Conservation (phyloP, 2,888 invertebrate genomes). For the Acleris literana region DNA sequence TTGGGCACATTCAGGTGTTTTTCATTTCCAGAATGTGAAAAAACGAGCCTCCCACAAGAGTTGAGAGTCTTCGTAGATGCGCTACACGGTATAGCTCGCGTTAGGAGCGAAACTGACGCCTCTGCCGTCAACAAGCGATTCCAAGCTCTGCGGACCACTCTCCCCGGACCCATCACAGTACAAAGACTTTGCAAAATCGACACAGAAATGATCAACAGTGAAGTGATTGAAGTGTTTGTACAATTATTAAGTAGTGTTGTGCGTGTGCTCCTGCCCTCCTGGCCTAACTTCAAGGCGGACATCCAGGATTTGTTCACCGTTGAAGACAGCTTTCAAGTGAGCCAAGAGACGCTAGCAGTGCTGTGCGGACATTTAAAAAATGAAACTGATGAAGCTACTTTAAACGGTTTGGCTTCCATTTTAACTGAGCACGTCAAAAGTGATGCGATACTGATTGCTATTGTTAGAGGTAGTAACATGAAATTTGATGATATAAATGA, state of each 20-base stretch:
- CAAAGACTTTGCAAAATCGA: constrained; percentile 86
- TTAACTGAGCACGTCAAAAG: constrained; percentile 79
- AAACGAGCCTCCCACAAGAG: constrained; percentile 44
- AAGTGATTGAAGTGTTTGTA: constrained; percentile 75
- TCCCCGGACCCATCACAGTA: constrained; percentile 86
- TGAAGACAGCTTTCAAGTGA: constrained; percentile 78
- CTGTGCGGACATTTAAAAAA: constrained; percentile 77
- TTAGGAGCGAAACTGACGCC: constrained; percentile 63
- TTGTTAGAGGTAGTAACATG: constrained; percentile 65
- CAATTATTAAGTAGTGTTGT: constrained; percentile 78
- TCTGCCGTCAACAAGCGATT: constrained; percentile 48
- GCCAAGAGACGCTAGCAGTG: constrained; percentile 73
- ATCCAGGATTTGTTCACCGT: constrained; percentile 76
- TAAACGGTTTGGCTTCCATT: constrained; percentile 67
- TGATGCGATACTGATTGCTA: constrained; percentile 81
- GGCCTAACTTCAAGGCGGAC: constrained; percentile 80
- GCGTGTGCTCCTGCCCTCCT: constrained; percentile 79
- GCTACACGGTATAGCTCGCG: constrained; percentile 53
- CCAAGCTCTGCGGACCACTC: constrained; percentile 43
- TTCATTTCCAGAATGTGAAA: constrained; percentile 63
- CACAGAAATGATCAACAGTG: constrained; percentile 45
- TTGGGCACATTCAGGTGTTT: constrained; percentile 80
- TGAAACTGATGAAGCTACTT: constrained; percentile 54
- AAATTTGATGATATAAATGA: constrained; percentile 42
- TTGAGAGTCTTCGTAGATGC: constrained; percentile 58